These are phyloP conservation scores for Hoplodrina ambigua DNA, from an alignment of 2,888 invertebrate genomes.

Conservation along the genomic window DNA sequence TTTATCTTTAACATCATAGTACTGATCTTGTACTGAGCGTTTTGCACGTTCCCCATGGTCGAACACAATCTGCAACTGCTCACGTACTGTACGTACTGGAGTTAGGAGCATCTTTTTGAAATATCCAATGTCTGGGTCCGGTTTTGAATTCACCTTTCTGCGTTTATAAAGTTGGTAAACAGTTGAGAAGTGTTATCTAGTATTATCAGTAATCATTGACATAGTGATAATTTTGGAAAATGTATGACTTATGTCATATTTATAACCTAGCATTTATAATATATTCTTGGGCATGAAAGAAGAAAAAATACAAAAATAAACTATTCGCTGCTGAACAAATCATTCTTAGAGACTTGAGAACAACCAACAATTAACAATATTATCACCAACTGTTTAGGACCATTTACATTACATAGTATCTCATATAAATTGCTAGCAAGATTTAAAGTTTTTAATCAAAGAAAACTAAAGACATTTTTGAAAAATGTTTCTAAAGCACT, in stretches of 20 bases:
- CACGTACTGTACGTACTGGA: slow-evolving; percentile 79
- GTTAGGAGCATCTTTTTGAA: slow-evolving; percentile 72
- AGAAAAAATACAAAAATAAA: not conserved
- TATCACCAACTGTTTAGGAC: no score
- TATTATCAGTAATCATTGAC: slow-evolving; percentile 35
- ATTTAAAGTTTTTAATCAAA: no score
- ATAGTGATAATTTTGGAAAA: slow-evolving; percentile 5
- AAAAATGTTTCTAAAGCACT: no score
- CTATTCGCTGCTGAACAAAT: not conserved
- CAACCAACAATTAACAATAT: no score
- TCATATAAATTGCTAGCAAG: no score
- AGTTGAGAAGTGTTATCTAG: slow-evolving; percentile 10
- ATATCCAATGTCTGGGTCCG: slow-evolving; percentile 69
- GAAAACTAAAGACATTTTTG: no score
- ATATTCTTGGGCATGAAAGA: not conserved
- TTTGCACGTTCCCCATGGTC: slow-evolving; percentile 79
- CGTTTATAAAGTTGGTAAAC: slow-evolving; percentile 4
- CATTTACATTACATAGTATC: no score
- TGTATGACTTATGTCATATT: not conserved
- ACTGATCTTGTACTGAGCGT: slow-evolving; percentile 77
- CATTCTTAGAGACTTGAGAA: not conserved
- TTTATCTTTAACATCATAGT: slow-evolving; percentile 78
- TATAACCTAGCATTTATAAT: not conserved
- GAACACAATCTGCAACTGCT: slow-evolving; percentile 77
- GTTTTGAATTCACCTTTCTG: slow-evolving; percentile 73